These are phyloP conservation scores for Metopolophium dirhodum DNA, from an alignment of 1,140 invertebrate genomes.

Conservation along the genomic window DNA sequence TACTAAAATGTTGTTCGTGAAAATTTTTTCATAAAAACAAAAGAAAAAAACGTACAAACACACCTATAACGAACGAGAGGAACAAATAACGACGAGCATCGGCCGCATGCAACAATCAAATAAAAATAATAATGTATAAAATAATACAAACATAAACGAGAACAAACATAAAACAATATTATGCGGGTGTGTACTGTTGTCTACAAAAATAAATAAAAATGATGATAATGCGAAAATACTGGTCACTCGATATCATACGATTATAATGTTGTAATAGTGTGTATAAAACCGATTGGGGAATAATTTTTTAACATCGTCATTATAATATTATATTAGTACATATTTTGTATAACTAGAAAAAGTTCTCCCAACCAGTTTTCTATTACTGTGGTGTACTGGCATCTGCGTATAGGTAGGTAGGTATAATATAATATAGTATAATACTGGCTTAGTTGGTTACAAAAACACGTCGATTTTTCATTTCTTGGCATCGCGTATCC, in stretches of 20 bases:
- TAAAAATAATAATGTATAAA: slow-evolving; percentile 51
- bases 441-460: slow-evolving; percentile 20
- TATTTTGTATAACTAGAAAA: neutral
- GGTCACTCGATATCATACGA: neutral
- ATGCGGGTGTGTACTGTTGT: slow-evolving; percentile 29
- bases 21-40: slow-evolving; percentile 30
- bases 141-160: slow-evolving; percentile 56
- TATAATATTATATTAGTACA: neutral
- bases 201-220: slow-evolving; percentile 58
- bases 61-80: slow-evolving; percentile 45
- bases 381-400: neutral
- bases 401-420: neutral
- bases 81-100: slow-evolving; percentile 43
- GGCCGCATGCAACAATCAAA: slow-evolving; percentile 53
- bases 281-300: neutral
- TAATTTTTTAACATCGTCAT: neutral
- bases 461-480: neutral
- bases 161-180: slow-evolving; percentile 54
- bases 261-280: neutral
- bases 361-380: neutral
- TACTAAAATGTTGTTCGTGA: neutral
- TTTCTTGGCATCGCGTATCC: neutral
- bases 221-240: slow-evolving; percentile 29
- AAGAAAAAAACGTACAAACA: slow-evolving; percentile 40
- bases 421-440: neutral